These are phyloP conservation scores for Lonchura striata DNA, from an alignment of 2,113 vertebrate genomes.

Conservation along the genomic window DNA sequence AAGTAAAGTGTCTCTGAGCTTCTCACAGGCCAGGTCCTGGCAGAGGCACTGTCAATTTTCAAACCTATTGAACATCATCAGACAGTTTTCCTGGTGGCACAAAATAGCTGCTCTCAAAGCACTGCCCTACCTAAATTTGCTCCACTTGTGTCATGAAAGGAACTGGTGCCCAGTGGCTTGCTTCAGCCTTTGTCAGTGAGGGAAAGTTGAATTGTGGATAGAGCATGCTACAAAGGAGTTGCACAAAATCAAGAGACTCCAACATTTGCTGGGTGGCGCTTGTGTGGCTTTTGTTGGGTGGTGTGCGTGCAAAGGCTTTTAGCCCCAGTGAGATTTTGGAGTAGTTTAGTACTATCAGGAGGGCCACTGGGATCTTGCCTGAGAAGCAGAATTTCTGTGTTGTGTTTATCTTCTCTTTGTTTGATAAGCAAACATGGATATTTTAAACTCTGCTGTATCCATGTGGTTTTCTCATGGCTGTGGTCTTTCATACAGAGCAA, in stretches of 20 bases:
- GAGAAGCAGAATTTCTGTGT: background rate
- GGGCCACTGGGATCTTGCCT: background rate
- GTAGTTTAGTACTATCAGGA: background rate
- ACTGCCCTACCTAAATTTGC: background rate
- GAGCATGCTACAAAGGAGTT: background rate
- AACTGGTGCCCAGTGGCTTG: background rate
- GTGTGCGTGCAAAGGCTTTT: background rate
- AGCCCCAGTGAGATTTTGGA: background rate
- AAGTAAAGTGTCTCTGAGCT: background rate
- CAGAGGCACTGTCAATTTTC: background rate
- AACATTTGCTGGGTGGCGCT: background rate
- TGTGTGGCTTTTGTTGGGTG: background rate
- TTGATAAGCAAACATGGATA: conserved; percentile 16
- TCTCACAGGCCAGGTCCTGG: background rate
- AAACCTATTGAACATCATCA: background rate
- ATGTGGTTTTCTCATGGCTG: background rate
- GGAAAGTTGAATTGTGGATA: background rate
- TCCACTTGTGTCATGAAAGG: background rate
- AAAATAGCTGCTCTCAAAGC: background rate
- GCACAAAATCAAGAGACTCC: background rate
- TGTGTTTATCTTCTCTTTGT: conserved; percentile 1
- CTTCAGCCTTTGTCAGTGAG: background rate
- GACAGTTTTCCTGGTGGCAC: background rate
- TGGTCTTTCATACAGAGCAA: background rate
- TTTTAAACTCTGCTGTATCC: background rate